Base-by-base conservation (phyloP, 2,797 vertebrate species). In the Otolemur crassicaudatus region DNA sequence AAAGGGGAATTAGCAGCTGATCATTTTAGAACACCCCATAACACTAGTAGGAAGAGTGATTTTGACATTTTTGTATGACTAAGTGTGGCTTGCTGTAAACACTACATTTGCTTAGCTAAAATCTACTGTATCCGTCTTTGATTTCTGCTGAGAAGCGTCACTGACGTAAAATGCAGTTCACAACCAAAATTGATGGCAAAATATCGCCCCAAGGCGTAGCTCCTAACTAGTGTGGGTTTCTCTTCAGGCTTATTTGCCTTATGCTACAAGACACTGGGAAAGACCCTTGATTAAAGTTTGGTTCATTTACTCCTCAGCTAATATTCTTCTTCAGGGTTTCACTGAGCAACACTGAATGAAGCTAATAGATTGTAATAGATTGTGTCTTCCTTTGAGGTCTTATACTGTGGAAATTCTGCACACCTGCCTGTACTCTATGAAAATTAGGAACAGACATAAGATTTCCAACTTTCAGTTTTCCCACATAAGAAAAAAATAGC, bases 1-100 rank as follows among this genome's bases (percentile, higher is more conserved):
- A 91, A 88, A 80, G n/a, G 91, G n/a, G 31, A 93, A 96, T 63
- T 90, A 90, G 83, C 53, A 86, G 70, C 37, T 88, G 63, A 65
- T 63, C 73, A 70, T 83, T 94, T 96, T 60, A 80, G 40, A 73
- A 65, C 2, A 83, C 29, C n/a, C 72, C 84, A 22, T 34, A 67
- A 89, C 31, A 34, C 61, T 92, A 31, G 90, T 93, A 29, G n/a
- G 29, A 86, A 95, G 84, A 91, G 43, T 60, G 43, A 63, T 69
- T 40, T 75, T 95, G 84, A 94, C 25, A 58, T 56, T 84, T 87
- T 93, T 83, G 83, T 25, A 61, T 80, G 90, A 84, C 80, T 90
- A 69, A 60, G 7, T 40, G 1, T 76, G 81, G 75, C 76, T 79
- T 77, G 7, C 58, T 75, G 27, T 83, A 72, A 93, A 90, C 7